phyloP scores from a whole-genome alignment of 2,113 vertebrate genomes.

The Carassius auratus region DNA sequence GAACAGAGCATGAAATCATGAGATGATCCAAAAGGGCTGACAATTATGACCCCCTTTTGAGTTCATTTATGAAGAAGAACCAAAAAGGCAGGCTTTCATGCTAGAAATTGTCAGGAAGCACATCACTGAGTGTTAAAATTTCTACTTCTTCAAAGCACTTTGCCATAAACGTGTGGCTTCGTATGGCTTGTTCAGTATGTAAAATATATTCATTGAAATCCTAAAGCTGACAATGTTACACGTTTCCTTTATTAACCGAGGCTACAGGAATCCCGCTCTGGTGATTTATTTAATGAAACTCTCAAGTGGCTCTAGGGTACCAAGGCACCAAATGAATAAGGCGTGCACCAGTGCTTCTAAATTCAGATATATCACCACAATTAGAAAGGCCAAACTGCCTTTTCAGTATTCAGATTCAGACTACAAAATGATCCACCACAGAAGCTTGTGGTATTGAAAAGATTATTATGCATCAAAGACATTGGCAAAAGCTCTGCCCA shows the following conservation, averaged over 20 bases:
- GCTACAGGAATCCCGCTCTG: constrained; percentile 41
- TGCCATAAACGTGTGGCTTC: constrained; percentile 38
- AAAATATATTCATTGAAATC: constrained; percentile 52
- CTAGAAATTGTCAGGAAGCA: constrained; percentile 7
- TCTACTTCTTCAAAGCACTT: background rate
- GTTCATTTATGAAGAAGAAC: constrained; percentile 17
- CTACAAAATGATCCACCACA: constrained; percentile 49
- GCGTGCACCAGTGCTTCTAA: constrained; percentile 45
- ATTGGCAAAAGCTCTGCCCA: constrained; percentile 53
- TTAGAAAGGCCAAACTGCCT: constrained; percentile 52
- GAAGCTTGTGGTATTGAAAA: constrained; percentile 42
- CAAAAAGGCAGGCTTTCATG: background rate
- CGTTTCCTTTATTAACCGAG: constrained; percentile 51
- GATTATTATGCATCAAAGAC: constrained; percentile 54
- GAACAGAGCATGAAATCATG: constrained; percentile 18
- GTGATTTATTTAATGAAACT: constrained; percentile 60
- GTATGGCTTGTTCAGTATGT: constrained; percentile 44
- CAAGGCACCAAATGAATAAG: constrained; percentile 55
- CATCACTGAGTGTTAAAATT: background rate
- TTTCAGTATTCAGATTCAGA: constrained; percentile 48
- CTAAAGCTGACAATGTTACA: constrained; percentile 52
- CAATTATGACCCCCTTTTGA: constrained; percentile 32
- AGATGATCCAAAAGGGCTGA: constrained; percentile 23
- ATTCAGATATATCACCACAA: constrained; percentile 48
- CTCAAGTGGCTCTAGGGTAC: constrained; percentile 56